Percentiles rank a stretch among this genome's conserved stretches.
These are phyloP conservation scores for Plodia interpunctella DNA, from an alignment of 1,140 invertebrate genomes.

Conservation along the genomic window DNA sequence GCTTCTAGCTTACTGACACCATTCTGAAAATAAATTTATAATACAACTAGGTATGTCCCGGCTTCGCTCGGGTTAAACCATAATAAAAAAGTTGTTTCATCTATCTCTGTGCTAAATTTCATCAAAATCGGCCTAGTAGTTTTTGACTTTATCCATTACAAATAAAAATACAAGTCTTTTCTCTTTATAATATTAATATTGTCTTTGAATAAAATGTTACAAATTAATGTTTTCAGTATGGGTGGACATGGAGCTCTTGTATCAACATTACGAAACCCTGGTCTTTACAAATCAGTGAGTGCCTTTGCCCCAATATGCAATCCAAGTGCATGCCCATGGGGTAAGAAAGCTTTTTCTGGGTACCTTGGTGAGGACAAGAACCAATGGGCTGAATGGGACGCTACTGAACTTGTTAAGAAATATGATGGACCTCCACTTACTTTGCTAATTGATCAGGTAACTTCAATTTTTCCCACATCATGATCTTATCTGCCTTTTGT, in stretches of 20 bases:
- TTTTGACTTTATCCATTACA: no score
- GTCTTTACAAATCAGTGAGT: slow-evolving; percentile 92
- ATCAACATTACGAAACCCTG: slow-evolving; percentile 94
- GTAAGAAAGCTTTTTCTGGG: slow-evolving; percentile 90
- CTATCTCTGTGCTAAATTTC: no score
- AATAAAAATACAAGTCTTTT: no score
- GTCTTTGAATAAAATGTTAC: background rate
- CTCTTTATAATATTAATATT: background rate
- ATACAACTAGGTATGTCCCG: no score
- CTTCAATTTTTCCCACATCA: no score
- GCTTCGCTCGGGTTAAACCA: no score
- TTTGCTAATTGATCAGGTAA: slow-evolving; percentile 94
- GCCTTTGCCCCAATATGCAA: slow-evolving; percentile 98
- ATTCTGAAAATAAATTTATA: no score
- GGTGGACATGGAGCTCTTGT: slow-evolving; percentile 98
- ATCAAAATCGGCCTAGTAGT: no score
- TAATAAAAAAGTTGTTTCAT: no score
- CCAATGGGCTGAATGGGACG: slow-evolving; percentile 93
- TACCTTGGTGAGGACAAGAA: slow-evolving; percentile 88
- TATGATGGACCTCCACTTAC: slow-evolving; percentile 91
- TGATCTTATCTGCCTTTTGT: no score
- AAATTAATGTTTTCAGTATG: slow-evolving; percentile 85
- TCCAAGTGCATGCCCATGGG: slow-evolving; percentile 91
- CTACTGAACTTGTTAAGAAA: slow-evolving; percentile 87
- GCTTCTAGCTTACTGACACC: no score